Percentiles rank a stretch among this genome's conserved stretches.
Evolutionary conservation across 2,797 vertebrate species (phyloP).

Genomic region (Hippoglossus hippoglossus): DNA sequence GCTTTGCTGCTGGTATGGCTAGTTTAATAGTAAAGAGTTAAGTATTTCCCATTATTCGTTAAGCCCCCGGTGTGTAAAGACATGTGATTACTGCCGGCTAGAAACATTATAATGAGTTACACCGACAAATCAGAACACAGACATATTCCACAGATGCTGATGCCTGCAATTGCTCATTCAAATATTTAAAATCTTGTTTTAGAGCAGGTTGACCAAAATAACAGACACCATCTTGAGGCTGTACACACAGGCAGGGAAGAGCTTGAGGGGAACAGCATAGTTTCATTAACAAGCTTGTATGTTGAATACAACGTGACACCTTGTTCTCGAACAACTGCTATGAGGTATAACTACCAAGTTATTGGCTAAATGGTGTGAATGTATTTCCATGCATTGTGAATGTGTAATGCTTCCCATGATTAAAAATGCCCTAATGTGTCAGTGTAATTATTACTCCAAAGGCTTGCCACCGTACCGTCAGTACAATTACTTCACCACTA

Average conservation of each 20-base stretch:
- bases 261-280: constrained; percentile 42
- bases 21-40: neutral
- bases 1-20: neutral
- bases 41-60: neutral
- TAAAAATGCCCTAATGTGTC: too few species aligned
- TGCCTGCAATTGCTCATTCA: constrained; percentile 1
- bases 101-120: constrained; percentile 38
- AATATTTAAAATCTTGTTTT: constrained; percentile 44
- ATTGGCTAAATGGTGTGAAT: too few species aligned
- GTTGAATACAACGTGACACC: constrained; percentile 47
- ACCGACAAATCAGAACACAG: constrained; percentile 7
- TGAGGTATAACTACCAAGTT: neutral
- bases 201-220: constrained; percentile 64
- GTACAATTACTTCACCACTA: too few species aligned
- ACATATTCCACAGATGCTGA: constrained; percentile 52
- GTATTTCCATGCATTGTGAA: too few species aligned
- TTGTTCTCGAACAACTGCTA: constrained; percentile 45
- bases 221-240: constrained; percentile 77
- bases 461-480: too few species aligned
- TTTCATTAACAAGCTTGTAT: constrained; percentile 29
- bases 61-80: neutral
- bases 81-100: constrained; percentile 23
- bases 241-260: constrained; percentile 54
- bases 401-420: too few species aligned
- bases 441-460: too few species aligned